Evolutionary conservation across 2,113 vertebrate species (phyloP).

Genomic region (Gopherus flavomarginatus): DNA sequence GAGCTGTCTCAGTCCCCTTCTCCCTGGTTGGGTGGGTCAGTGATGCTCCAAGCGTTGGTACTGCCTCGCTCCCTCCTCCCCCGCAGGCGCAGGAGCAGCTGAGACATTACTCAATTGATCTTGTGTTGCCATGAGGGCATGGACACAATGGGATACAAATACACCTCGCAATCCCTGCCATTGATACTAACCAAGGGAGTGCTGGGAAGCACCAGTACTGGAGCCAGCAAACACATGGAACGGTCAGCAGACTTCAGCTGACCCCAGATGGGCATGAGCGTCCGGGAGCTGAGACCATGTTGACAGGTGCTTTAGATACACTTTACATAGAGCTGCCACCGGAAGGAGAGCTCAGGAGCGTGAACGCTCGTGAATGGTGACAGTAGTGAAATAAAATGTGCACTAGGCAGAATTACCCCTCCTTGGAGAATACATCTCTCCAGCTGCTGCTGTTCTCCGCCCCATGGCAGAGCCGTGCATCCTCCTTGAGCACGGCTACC

Average conservation of each 20-base stretch:
- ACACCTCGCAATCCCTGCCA: background rate
- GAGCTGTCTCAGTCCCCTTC: background rate
- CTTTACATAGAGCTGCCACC: background rate
- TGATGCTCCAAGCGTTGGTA: accelerated
- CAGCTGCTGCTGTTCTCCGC: background rate
- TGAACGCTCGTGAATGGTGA: background rate
- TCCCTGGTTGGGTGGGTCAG: accelerated
- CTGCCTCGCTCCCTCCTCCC: too few species aligned
- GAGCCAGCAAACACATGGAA: accelerated
- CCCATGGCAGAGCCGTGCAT: background rate
- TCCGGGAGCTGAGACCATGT: background rate
- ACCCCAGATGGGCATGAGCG: accelerated
- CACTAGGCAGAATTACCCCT: background rate
- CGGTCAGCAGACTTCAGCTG: background rate
- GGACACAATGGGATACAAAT: background rate
- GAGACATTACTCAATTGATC: background rate
- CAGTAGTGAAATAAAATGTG: background rate
- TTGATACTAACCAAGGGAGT: accelerated
- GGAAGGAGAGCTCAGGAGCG: background rate
- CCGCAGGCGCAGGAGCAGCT: accelerated
- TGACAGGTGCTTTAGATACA: background rate
- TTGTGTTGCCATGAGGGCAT: accelerated
- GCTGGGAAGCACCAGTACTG: accelerated
- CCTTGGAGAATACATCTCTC: background rate
- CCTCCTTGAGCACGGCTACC: background rate